phyloP scores from a whole-genome alignment of 1,140 invertebrate species.

The Littorina saxatilis region DNA sequence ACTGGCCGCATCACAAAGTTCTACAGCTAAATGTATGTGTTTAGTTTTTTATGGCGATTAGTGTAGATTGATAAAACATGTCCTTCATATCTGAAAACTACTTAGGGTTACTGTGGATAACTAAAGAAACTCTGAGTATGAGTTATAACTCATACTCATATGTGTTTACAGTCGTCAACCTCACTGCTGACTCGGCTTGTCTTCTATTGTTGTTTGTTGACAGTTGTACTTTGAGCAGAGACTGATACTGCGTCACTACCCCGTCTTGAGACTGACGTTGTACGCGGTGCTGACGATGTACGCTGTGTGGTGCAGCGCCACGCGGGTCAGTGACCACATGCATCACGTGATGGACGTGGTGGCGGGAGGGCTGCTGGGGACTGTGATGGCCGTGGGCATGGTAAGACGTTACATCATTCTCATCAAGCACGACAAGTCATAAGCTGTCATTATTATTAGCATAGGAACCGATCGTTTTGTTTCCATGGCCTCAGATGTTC shows the following conservation, averaged over 20 bases:
- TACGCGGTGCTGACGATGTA: slow-evolving; percentile 5
- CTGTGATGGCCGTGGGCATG: not conserved
- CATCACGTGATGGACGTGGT: slow-evolving; percentile 30
- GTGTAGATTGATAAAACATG: too few relatives aligned
- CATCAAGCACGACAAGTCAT: not conserved
- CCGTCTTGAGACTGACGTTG: slow-evolving; percentile 3
- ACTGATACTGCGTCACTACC: not conserved
- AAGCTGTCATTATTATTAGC: not conserved
- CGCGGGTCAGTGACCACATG: slow-evolving; percentile 29
- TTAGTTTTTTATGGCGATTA: too few relatives aligned
- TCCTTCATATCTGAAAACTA: too few relatives aligned
- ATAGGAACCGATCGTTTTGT: too few relatives aligned
- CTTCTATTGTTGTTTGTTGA: too few relatives aligned
- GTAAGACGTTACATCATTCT: not conserved
- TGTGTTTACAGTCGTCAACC: too few relatives aligned
- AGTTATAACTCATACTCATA: too few relatives aligned
- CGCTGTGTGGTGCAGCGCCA: slow-evolving; percentile 24
- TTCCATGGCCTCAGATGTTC: not conserved
- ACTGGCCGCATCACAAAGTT: too few relatives aligned
- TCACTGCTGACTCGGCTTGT: too few relatives aligned
- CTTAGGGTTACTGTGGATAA: too few relatives aligned
- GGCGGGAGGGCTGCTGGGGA: not conserved
- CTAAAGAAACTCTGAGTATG: too few relatives aligned
- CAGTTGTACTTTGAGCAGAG: slow-evolving; percentile 22
- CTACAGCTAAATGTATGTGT: too few relatives aligned